A percentile compares a stretch with the other conserved stretches of the same genome.
Evolutionary conservation across 2,797 vertebrate genomes (phyloP).

Genomic region (Brachymystax lenok): DNA sequence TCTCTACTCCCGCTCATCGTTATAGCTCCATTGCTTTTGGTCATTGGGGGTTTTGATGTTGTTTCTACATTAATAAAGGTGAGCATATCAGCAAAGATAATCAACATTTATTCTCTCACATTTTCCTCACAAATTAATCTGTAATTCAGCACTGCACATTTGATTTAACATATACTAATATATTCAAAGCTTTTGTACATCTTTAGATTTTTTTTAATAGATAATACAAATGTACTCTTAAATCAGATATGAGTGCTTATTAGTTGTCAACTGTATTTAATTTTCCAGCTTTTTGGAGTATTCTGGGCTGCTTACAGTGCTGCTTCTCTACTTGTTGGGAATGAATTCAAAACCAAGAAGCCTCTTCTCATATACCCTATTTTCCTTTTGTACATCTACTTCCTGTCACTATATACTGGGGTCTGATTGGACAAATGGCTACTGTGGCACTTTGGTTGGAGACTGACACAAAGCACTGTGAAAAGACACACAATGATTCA

Average conservation of each 20-base stretch:
- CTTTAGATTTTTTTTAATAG: background rate
- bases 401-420: conserved; percentile 97
- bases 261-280: conserved; percentile 6
- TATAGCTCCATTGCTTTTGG: conserved; percentile 90
- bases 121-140: background rate
- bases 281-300: conserved; percentile 89
- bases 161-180: background rate
- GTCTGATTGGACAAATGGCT: conserved; percentile 78
- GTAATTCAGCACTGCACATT: background rate
- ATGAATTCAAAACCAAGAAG: conserved; percentile 99
- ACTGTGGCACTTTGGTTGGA: conserved; percentile 62
- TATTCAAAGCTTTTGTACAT: background rate
- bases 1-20: conserved; percentile 97
- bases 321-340: conserved; percentile 94
- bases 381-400: conserved; percentile 99
- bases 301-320: conserved; percentile 99
- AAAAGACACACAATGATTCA: conserved; percentile 23
- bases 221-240: background rate
- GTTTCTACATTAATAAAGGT: conserved; percentile 95
- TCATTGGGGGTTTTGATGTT: conserved; percentile 90
- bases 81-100: conserved; percentile 52
- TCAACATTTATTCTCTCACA: background rate
- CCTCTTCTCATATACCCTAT: conserved; percentile 99
- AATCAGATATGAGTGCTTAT: background rate
- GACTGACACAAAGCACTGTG: conserved; percentile 45